These are phyloP conservation scores for Tachina fera DNA, from an alignment of 2,888 invertebrate species.

Conservation along the genomic window DNA sequence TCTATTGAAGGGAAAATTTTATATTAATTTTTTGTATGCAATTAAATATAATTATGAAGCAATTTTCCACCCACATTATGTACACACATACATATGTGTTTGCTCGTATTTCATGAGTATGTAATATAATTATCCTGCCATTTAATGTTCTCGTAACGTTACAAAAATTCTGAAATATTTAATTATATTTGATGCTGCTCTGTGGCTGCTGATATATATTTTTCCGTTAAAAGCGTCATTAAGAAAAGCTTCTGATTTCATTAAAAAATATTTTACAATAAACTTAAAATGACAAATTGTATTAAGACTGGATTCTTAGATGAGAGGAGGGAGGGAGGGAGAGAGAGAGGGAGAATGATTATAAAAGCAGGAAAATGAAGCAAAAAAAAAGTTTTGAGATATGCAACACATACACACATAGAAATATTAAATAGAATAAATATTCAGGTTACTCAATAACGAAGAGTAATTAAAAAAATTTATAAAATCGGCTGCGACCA, in stretches of 20 bases:
- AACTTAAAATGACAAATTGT: constrained; percentile 75
- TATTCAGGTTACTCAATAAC: too few relatives aligned
- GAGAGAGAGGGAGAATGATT: neutral
- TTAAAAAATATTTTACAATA: constrained; percentile 71
- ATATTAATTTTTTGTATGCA: neutral
- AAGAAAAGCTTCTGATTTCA: constrained; percentile 72
- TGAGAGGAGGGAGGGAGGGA: neutral
- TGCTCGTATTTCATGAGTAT: neutral
- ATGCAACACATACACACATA: too few relatives aligned
- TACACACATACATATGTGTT: neutral
- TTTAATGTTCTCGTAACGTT: neutral
- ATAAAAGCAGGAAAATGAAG: neutral
- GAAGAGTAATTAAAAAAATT: too few relatives aligned
- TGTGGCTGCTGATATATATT: constrained; percentile 61
- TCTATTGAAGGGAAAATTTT: neutral
- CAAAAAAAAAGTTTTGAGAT: too few relatives aligned
- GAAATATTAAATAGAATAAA: too few relatives aligned
- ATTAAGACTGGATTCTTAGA: constrained; percentile 67
- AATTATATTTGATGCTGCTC: constrained; percentile 37
- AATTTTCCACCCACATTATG: neutral
- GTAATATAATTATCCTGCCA: constrained; percentile 38
- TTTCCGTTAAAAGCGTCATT: constrained; percentile 71
- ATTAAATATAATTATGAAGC: constrained; percentile 14
- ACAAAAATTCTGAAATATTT: constrained; percentile 43
- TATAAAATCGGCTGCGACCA: too few relatives aligned